phyloP scores from a whole-genome alignment of 2,888 invertebrate species.

The Escarpia spicata region DNA sequence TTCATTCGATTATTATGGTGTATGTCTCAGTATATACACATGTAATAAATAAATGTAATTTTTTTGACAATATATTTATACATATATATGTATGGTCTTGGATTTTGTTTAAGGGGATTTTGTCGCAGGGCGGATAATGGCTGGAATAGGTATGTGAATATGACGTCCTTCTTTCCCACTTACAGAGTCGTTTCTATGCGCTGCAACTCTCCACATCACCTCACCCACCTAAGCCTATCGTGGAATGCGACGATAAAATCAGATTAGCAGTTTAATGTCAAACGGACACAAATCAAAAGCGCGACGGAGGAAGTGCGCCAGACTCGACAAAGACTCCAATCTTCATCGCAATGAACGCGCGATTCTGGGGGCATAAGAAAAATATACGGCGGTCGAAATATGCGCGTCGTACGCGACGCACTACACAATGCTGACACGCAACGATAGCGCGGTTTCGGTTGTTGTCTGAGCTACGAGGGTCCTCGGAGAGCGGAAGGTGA shows the following conservation, averaged over 20 bases:
- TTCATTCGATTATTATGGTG: not conserved
- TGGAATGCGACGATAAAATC: not conserved
- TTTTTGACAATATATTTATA: not conserved
- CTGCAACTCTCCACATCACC: not conserved
- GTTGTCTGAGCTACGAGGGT: not conserved
- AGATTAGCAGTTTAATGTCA: not conserved
- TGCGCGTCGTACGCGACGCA: not conserved
- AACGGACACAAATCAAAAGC: not conserved
- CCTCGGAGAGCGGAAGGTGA: not conserved
- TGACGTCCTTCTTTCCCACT: not conserved
- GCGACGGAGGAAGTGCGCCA: not conserved
- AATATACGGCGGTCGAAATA: not conserved
- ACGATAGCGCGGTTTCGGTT: not conserved
- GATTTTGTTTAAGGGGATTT: too few relatives aligned
- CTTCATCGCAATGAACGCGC: not conserved
- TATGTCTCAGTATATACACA: not conserved
- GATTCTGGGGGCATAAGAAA: not conserved
- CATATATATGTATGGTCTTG: not conserved
- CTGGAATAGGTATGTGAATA: not conserved
- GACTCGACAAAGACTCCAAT: not conserved
- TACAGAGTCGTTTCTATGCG: not conserved
- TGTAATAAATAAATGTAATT: not conserved
- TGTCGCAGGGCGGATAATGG: too few relatives aligned
- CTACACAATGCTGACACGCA: not conserved
- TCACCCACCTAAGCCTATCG: not conserved